Percentiles rank a stretch among this genome's conserved stretches.
These are phyloP conservation scores for Lathamus discolor DNA, from an alignment of 2,113 vertebrate species.

Conservation along the genomic window DNA sequence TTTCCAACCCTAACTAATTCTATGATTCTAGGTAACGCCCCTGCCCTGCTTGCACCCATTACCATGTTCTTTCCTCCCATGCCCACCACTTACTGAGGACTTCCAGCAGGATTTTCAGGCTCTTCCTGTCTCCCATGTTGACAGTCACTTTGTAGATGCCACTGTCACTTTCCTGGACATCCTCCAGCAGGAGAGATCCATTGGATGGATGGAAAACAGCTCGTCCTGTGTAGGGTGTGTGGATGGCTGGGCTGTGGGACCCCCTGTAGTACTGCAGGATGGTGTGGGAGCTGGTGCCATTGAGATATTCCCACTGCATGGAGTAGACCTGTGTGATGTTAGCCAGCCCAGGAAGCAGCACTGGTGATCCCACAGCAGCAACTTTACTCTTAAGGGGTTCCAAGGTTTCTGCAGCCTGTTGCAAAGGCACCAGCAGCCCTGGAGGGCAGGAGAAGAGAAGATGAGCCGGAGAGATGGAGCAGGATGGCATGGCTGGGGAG, in stretches of 20 bases:
- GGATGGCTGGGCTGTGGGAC: rapidly evolving
- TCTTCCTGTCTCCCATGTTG: background rate
- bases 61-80: rapidly evolving
- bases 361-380: background rate
- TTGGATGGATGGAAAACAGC: background rate
- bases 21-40: too few relatives aligned
- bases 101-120: conserved; percentile 11
- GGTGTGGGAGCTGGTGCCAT: background rate
- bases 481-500: background rate
- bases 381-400: background rate
- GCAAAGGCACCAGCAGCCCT: background rate
- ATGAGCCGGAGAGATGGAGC: background rate
- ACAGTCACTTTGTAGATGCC: conserved; percentile 23
- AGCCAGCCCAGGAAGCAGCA: background rate
- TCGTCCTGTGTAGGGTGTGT: rapidly evolving
- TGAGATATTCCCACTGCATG: background rate
- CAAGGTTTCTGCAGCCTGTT: rapidly evolving
- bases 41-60: background rate
- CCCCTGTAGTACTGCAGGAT: background rate
- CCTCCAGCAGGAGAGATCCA: conserved; percentile 3
- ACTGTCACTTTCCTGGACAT: background rate
- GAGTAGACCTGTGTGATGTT: rapidly evolving
- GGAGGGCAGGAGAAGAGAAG: background rate
- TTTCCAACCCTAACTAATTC: too few relatives aligned
- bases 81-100: conserved; percentile 25